phyloP scores from a whole-genome alignment of 2,888 invertebrate species.

The Oligia strigilis region DNA sequence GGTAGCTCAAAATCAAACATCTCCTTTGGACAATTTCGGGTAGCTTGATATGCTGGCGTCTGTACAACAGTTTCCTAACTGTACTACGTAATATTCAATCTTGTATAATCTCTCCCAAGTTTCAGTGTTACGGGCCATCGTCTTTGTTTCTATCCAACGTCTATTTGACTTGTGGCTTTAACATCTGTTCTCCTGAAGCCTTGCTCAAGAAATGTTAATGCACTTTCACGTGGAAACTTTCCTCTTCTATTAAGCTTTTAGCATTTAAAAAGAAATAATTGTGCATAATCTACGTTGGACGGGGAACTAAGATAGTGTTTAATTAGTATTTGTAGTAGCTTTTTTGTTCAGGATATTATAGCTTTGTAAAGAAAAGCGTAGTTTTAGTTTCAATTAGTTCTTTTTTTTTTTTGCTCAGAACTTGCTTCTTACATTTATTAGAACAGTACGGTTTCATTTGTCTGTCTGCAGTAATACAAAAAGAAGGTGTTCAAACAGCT shows the following conservation, averaged over 20 bases:
- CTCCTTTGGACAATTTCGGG: too few species aligned
- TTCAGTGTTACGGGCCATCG: conserved; percentile 64
- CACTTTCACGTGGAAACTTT: conserved; percentile 67
- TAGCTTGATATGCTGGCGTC: too few species aligned
- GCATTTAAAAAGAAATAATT: conserved; percentile 70
- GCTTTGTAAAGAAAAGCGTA: conserved; percentile 47
- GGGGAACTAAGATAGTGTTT: conserved; percentile 60
- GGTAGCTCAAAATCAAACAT: too few species aligned
- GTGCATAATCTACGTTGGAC: conserved; percentile 65
- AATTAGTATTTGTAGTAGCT: conserved; percentile 58
- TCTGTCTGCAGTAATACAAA: conserved; percentile 42
- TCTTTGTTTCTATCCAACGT: conserved; percentile 70
- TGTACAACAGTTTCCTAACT: conserved; percentile 26
- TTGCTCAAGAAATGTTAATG: conserved; percentile 75
- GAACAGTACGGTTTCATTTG: conserved; percentile 40
- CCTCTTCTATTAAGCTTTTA: conserved; percentile 56
- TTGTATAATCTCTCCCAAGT: conserved; percentile 68
- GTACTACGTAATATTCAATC: conserved; percentile 64
- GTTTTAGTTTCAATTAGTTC: conserved; percentile 47
- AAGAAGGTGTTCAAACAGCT: conserved; percentile 28
- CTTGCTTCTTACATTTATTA: conserved; percentile 40
- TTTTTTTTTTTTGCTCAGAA: conserved; percentile 21
- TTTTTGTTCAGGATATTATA: conserved; percentile 57
- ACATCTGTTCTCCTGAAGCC: conserved; percentile 69
- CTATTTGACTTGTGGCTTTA: conserved; percentile 78